Base-by-base conservation (phyloP, 2,113 vertebrate genomes). In the Lutjanus erythropterus region DNA sequence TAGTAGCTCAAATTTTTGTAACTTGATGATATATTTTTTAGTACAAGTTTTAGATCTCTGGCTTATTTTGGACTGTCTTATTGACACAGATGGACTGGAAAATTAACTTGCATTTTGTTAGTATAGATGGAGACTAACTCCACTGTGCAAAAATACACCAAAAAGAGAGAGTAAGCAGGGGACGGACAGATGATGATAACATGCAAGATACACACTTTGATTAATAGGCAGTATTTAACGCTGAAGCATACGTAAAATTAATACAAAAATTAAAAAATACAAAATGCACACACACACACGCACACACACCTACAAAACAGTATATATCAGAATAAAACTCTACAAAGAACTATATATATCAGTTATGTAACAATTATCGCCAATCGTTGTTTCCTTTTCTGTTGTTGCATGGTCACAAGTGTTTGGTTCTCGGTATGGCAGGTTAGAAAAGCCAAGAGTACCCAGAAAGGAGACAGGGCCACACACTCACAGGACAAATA, bases 261-360 rank as follows among this genome's bases (percentile, higher is more conserved):
- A 94, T 93, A 94, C 86, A 94, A 93, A 95, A 93, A 91, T 87
- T 87, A 91, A 92, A 93, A 94, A 92, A 91, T 94, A 93, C 93
- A 94, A 95, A 94, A 94, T 89, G 90, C 93, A 92, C 89, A 91
- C 89, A 85, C 89, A 85, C 86, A 71, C 93, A 77, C 91, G 67
- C 92, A 92, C 86, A 83, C 92, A 92, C 92, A 94, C 94, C 94
- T 95, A 96, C 94, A 95, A 95, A 92, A 93, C 94, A 89, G 88
- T 92, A 91, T 92, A 94, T 94, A 92, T 94, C 92, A 94, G 94
- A 96, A 95, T 94, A 94, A 94, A 95, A 95, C 86, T 95, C 94
- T 95, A 95, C 94, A 94, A 95, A 94, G 91, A 94, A 92, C 92
- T 88, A 93, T 91, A 94, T 92, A 91, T 90, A 92, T 92, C 85